Percentiles rank a stretch among this genome's conserved stretches.
Evolutionary conservation across 2,113 vertebrate species (phyloP).

Genomic region (Galbula dea): DNA sequence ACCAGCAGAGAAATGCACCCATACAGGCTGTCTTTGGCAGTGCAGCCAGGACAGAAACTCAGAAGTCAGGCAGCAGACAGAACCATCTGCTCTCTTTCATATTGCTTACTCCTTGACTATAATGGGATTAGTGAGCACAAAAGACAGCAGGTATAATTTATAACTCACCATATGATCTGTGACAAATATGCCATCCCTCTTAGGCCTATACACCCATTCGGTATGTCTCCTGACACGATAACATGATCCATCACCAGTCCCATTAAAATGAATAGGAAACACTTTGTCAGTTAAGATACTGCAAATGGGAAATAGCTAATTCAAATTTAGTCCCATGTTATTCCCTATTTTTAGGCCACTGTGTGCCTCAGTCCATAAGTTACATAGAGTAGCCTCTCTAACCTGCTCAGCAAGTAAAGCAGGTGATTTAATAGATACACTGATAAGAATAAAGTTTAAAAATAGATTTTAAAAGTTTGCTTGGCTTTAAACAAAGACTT

Average conservation of each 20-base stretch:
- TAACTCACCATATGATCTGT: background rate
- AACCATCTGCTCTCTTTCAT: background rate
- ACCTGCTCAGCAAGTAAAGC: background rate
- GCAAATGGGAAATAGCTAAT: background rate
- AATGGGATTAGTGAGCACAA: background rate
- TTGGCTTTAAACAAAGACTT: background rate
- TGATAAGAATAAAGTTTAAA: background rate
- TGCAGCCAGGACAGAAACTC: background rate
- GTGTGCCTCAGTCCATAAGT: background rate
- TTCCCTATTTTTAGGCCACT: background rate
- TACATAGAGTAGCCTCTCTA: background rate
- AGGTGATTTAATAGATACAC: background rate
- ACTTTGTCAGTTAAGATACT: background rate
- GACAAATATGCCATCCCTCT: background rate
- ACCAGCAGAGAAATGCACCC: background rate
- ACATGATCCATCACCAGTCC: background rate
- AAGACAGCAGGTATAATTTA: background rate
- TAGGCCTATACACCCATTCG: background rate
- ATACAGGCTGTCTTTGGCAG: rapidly evolving
- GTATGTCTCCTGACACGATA: background rate
- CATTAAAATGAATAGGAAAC: background rate
- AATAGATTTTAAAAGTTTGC: background rate
- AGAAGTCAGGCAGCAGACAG: background rate
- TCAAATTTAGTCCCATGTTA: background rate
- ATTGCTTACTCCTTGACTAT: background rate